Evolutionary conservation across 1,140 invertebrate species (phyloP).

Genomic region (Drosophila simulans): DNA sequence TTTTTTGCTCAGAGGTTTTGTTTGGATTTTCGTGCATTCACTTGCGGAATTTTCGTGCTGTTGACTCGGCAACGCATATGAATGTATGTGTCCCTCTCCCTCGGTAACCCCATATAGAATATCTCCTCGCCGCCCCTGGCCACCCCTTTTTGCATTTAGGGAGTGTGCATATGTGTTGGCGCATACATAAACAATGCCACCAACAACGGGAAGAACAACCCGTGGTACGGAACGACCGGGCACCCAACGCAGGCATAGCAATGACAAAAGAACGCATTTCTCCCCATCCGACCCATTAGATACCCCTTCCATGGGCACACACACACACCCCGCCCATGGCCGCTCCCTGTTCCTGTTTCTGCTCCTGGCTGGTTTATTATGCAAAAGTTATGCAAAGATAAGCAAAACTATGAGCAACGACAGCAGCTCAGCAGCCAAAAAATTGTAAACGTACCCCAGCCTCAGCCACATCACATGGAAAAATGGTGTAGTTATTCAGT

Average conservation of each 20-base stretch:
- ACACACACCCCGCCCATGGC: background rate
- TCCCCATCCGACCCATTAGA: constrained; percentile 29
- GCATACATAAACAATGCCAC: constrained; percentile 80
- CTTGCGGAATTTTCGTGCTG: constrained; percentile 80
- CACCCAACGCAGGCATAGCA: constrained; percentile 56
- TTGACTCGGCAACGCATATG: constrained; percentile 79
- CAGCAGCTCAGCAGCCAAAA: constrained; percentile 73
- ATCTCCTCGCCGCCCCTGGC: background rate
- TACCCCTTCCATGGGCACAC: constrained; percentile 3
- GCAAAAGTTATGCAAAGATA: constrained; percentile 83
- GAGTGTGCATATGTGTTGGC: constrained; percentile 73
- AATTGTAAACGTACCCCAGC: constrained; percentile 51
- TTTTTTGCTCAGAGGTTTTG: constrained; percentile 58
- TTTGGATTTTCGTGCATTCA: constrained; percentile 81
- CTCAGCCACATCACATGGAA: constrained; percentile 8
- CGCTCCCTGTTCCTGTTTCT: constrained; percentile 37
- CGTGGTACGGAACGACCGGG: background rate
- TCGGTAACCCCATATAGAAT: constrained; percentile 39
- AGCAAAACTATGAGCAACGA: constrained; percentile 82
- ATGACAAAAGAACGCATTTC: constrained; percentile 80
- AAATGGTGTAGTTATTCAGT: background rate
- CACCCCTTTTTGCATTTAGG: constrained; percentile 23
- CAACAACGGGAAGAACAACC: constrained; percentile 55
- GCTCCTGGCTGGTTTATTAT: constrained; percentile 78
- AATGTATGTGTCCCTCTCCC: constrained; percentile 61